Percentiles rank a stretch among this genome's conserved stretches.
Evolutionary conservation across 2,888 invertebrate species (phyloP).

Genomic region (Agriopis leucophaearia): DNA sequence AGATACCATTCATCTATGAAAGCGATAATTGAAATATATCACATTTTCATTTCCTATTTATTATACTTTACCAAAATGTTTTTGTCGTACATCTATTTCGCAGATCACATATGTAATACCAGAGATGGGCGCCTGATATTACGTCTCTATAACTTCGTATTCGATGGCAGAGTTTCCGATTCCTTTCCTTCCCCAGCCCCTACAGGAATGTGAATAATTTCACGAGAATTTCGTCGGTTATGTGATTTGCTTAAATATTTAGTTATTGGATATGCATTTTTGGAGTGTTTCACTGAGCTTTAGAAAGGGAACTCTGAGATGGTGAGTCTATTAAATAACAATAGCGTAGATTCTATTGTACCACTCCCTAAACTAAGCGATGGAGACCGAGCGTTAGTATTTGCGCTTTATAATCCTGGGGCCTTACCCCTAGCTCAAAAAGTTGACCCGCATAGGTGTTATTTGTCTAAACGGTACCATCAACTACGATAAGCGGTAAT

Average conservation of each 20-base stretch:
- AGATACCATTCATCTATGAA: too few relatives aligned
- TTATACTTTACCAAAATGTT: too few relatives aligned
- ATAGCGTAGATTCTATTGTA: too few relatives aligned
- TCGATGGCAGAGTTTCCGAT: not conserved
- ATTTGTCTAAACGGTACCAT: too few relatives aligned
- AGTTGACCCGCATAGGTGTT: too few relatives aligned
- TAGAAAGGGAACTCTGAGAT: not conserved
- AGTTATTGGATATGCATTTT: slow-evolving; percentile 27
- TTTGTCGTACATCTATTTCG: not conserved
- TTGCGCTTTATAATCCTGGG: too few relatives aligned
- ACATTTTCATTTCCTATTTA: too few relatives aligned
- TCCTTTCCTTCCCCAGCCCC: not conserved
- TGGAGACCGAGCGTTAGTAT: too few relatives aligned
- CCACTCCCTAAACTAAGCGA: too few relatives aligned
- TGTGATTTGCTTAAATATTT: slow-evolving; percentile 32
- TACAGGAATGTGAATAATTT: slow-evolving; percentile 28
- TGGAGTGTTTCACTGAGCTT: slow-evolving; percentile 3
- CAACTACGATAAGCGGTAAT: too few relatives aligned
- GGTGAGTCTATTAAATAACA: not conserved
- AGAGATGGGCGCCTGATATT: not conserved
- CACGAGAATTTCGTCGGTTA: slow-evolving; percentile 16
- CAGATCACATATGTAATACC: slow-evolving; percentile 3
- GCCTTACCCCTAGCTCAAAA: too few relatives aligned
- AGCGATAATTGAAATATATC: too few relatives aligned
- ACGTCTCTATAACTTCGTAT: not conserved